Evolutionary conservation across 2,888 invertebrate species (phyloP), one percentile per base, ranked within the genome.

Genomic region (Callimorpha dominula): DNA sequence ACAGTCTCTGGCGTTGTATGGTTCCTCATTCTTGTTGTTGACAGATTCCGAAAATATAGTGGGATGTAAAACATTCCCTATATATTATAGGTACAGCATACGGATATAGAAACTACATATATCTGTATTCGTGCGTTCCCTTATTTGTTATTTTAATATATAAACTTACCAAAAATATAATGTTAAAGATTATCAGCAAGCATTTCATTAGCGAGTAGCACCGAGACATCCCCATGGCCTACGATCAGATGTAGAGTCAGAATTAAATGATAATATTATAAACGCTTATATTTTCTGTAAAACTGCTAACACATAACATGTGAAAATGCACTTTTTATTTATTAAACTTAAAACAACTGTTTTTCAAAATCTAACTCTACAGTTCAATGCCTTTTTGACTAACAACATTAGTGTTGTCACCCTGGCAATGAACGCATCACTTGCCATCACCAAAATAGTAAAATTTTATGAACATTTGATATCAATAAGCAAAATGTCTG

Each of bases 191-290:
- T 80, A 97, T 96, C 86, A 98, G 96, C 84, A 97, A 94, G 91
- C 97, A 97, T 91, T 97, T 97, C 93, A 97, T 96, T 85, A 97
- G 91, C 72, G 96, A 96, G 91, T 97, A 97, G 93, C 97, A 97
- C 81, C 97, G 96, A 80, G 96, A 96, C 91, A 97, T 95, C 86
- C 97, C 97, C 97, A 97, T 97, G 81, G 69, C 65, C 74, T 68
- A 50, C 14, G 42, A 50, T 54, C n/a, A 43, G 20, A 49, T 72
- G 60, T 42, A 5, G 46, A 43, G 4, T 15, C 46, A 40, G 6
- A 20, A 57, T 65, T 65, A 6, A 70, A 66, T 46, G 60, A 46
- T 17, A 68, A 63, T 68, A 70, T 12, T 12, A 66, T 63, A 67
- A 57, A 43, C 14, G 1, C 49, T 49, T 62, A 20, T 31, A 20